Base-by-base conservation (phyloP, 2,797 vertebrate genomes). In the Falco biarmicus region DNA sequence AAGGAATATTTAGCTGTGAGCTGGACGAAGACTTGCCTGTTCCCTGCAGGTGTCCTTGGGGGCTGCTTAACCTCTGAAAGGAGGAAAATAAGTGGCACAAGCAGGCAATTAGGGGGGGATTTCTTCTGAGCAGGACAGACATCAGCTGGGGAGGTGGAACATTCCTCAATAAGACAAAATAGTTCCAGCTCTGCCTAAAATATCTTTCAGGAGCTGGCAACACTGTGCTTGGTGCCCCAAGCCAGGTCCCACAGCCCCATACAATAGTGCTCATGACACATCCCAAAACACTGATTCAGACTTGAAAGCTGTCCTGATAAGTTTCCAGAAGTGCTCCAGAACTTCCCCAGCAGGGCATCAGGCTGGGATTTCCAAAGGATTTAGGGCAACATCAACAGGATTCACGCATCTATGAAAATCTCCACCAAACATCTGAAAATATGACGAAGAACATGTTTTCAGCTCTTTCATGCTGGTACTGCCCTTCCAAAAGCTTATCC, bases 211-310 rank as follows among this genome's bases (percentile, higher is more conserved):
- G 66, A 90, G 41, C 32, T 64, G 34, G 37, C 45, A 71, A 60
- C 26, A 45, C 32, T 0, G 1, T 31, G 6, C 51, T 56, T 26
- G 25, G 34, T 69, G 56, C 80, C 3, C 32, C 39, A 68, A 57
- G 45, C 45, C n/a, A 84, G 53, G 54, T 87, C 50, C 48, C 53
- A 41, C 17, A 64, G 56, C 25, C 41, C 9, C 2, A 1, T 45
- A 64, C 71, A 80, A 2, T 0, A 0, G 17, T 29, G 45, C 24
- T 53, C 2, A 1, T 24, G 56, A 51, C 9, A 39, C 51, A 68
- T 47, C 45, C 65, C 7, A 4, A 84, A 93, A 61, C 0, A 1
- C 43, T 0, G 0, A 6, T 32, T 75, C 60, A 76, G 54, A 56
- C 16, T 63, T 73, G 82, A 60, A 51, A 87, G 51, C 39, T 69